These are phyloP conservation scores for Cephus runcator DNA, from an alignment of 2,888 invertebrate species.

Conservation along the genomic window DNA sequence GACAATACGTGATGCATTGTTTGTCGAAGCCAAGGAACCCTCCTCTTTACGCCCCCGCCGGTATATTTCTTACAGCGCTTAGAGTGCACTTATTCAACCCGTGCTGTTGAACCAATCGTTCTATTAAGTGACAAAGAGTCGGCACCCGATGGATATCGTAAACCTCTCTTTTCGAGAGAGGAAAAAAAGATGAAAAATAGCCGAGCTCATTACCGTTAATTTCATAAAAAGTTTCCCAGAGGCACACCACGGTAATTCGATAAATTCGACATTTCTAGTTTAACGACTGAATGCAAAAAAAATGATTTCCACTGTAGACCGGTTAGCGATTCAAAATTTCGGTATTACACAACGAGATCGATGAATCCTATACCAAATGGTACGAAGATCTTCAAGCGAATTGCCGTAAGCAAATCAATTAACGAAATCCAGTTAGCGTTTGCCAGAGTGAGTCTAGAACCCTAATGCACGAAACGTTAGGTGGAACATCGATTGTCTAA, in stretches of 20 bases:
- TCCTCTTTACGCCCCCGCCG: slow-evolving; percentile 29
- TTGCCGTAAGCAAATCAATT: slow-evolving; percentile 35
- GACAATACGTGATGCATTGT: slow-evolving; percentile 31
- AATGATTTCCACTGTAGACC: too few relatives aligned
- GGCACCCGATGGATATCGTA: neutral
- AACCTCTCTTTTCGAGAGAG: neutral
- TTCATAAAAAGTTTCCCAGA: neutral
- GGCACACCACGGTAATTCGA: too few relatives aligned
- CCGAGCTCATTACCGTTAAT: neutral
- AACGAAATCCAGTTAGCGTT: slow-evolving; percentile 47
- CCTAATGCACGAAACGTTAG: slow-evolving; percentile 16
- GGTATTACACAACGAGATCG: neutral
- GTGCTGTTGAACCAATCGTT: slow-evolving; percentile 30
- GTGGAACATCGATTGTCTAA: slow-evolving; percentile 28
- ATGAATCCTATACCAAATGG: neutral
- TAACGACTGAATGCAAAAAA: neutral
- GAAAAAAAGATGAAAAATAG: neutral
- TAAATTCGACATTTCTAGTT: neutral
- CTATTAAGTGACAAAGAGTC: slow-evolving; percentile 18
- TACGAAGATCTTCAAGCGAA: neutral
- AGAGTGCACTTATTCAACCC: slow-evolving; percentile 34
- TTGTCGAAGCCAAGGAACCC: slow-evolving; percentile 17
- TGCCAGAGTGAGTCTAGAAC: slow-evolving; percentile 19
- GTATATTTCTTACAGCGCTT: slow-evolving; percentile 21
- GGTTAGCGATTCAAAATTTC: neutral